Evolutionary conservation across 1,140 invertebrate species (phyloP).

Genomic region (Vollenhovia emeryi): DNA sequence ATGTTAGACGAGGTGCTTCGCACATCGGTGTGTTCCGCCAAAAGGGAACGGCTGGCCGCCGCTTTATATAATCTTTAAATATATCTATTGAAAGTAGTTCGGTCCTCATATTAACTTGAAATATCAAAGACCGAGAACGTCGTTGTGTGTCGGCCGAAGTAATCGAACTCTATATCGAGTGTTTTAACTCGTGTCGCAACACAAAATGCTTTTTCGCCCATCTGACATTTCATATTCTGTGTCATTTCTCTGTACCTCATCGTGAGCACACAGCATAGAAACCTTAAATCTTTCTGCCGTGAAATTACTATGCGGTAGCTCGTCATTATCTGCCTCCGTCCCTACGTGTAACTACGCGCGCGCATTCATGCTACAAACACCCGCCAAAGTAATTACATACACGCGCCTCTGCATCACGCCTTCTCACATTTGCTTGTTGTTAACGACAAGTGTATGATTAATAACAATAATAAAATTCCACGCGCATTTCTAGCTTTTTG

Average conservation of each 20-base stretch:
- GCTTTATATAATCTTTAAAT: background rate
- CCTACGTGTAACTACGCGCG: background rate
- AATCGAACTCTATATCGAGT: background rate
- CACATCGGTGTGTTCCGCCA: background rate
- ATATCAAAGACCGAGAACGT: background rate
- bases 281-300: constrained; percentile 62
- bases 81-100: background rate
- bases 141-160: background rate
- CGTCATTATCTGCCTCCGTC: constrained; percentile 52
- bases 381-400: constrained; percentile 24
- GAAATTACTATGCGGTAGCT: constrained; percentile 66
- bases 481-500: background rate
- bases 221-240: constrained; percentile 2
- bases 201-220: background rate
- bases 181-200: constrained; percentile 20
- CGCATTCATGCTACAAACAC: constrained; percentile 2
- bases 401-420: background rate
- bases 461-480: constrained; percentile 1
- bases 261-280: background rate
- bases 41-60: background rate
- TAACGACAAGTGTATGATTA: background rate
- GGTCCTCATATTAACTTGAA: background rate
- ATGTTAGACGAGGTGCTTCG: constrained; percentile 2
- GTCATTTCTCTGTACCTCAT: background rate
- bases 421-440: background rate